These are phyloP conservation scores for Strigops habroptila DNA, from an alignment of 2,113 vertebrate genomes.

Conservation along the genomic window DNA sequence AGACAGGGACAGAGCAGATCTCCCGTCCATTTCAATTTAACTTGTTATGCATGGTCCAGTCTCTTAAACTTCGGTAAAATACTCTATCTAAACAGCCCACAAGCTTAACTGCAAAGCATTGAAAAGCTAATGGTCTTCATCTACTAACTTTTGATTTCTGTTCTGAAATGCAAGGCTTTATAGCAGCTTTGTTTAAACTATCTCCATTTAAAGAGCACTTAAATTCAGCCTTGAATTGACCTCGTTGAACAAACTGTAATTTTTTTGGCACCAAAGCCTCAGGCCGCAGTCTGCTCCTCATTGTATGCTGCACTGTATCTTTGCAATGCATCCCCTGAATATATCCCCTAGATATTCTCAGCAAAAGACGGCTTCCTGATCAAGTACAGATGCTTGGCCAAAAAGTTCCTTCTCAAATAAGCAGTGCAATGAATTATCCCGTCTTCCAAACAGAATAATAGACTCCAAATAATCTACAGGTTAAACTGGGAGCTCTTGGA, in stretches of 20 bases:
- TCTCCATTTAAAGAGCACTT: not conserved
- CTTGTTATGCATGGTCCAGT: not conserved
- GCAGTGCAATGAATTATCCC: not conserved
- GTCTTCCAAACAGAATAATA: not conserved
- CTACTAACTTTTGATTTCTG: not conserved
- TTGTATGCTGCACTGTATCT: not conserved
- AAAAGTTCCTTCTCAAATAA: not conserved
- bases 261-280: not conserved
- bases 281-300: not conserved
- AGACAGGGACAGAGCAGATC: too few species aligned
- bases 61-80: not conserved
- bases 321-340: not conserved
- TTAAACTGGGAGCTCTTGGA: not conserved
- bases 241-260: not conserved
- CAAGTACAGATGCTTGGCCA: not conserved
- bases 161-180: not conserved
- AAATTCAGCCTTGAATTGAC: conserved; percentile 13
- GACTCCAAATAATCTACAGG: not conserved
- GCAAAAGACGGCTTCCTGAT: not conserved
- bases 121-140: not conserved
- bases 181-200: conserved; percentile 19
- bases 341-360: not conserved
- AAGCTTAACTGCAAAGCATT: not conserved
- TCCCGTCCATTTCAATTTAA: not conserved
- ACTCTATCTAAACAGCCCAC: not conserved